Evolutionary conservation across 2,113 vertebrate genomes (phyloP).

Genomic region (Mesoclemmys tuberculata): DNA sequence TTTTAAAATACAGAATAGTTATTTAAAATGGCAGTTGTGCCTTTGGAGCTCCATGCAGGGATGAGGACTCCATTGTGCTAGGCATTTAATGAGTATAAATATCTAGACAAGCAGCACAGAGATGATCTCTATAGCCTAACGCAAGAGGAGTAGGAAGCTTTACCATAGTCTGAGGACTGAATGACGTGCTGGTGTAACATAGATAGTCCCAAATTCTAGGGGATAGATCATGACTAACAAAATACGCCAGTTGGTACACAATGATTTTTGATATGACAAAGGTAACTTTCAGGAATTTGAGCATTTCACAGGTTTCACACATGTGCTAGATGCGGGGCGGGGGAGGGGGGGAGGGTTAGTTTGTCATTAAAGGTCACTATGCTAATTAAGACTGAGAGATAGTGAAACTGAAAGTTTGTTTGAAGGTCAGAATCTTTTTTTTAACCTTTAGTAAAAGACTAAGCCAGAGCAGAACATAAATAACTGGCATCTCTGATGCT

Average conservation of each 20-base stretch:
- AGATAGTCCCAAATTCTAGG: rapidly evolving
- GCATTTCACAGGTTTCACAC: rapidly evolving
- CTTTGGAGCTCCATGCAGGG: neutral
- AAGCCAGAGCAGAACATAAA: rapidly evolving
- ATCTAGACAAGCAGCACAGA: neutral
- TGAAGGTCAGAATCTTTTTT: neutral
- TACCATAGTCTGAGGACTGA: neutral
- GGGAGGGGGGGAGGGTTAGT: rapidly evolving
- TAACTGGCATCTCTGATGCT: neutral
- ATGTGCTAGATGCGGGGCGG: neutral
- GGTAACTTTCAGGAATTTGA: rapidly evolving
- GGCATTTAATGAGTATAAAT: neutral
- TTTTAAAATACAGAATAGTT: neutral
- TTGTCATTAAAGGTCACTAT: neutral
- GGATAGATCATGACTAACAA: rapidly evolving
- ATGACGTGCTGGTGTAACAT: rapidly evolving
- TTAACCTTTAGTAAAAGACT: neutral
- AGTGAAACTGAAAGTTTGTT: rapidly evolving
- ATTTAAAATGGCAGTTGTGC: neutral
- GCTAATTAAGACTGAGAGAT: neutral
- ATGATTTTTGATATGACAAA: neutral
- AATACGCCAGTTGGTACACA: rapidly evolving
- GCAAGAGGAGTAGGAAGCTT: neutral
- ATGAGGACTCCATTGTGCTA: neutral
- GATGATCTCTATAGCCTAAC: neutral